Conservation (phyloP, 1,140 invertebrate species). For the Scaptomyza montana region DNA sequence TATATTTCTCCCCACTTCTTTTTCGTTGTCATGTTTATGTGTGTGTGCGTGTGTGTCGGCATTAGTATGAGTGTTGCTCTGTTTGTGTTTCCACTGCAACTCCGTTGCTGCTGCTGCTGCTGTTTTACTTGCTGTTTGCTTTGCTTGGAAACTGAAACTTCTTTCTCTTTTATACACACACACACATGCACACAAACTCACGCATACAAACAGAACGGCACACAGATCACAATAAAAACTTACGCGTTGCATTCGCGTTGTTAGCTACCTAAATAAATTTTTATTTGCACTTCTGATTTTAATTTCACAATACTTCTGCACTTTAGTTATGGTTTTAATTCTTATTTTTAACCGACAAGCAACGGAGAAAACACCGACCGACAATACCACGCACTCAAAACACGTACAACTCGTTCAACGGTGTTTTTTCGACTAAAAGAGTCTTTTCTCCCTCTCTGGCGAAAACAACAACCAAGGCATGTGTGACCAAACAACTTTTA, state of each 20-base stretch:
- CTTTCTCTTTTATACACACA: constrained; percentile 66
- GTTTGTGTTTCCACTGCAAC: constrained; percentile 76
- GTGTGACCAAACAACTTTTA: constrained; percentile 18
- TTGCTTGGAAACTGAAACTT: constrained; percentile 66
- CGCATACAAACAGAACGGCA: constrained; percentile 35
- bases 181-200: constrained; percentile 31
- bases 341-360: constrained; percentile 45
- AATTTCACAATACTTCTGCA: constrained; percentile 45
- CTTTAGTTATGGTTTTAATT: constrained; percentile 31
- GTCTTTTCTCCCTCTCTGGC: constrained; percentile 28
- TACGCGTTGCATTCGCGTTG: constrained; percentile 51
- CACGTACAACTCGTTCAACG: constrained; percentile 53
- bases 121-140: constrained; percentile 48
- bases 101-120: constrained; percentile 48
- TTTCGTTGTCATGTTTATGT: constrained; percentile 35
- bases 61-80: constrained; percentile 41
- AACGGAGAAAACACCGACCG: constrained; percentile 60
- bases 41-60: constrained; percentile 19
- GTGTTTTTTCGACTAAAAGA: constrained; percentile 50
- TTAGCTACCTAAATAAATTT: constrained; percentile 17
- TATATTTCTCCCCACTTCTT: constrained; percentile 61
- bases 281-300: constrained; percentile 25
- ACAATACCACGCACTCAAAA: constrained; percentile 48
- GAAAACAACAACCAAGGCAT: constrained; percentile 39
- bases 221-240: constrained; percentile 50